Conservation (phyloP, 2,113 vertebrate genomes). For the Hypanus sabinus region DNA sequence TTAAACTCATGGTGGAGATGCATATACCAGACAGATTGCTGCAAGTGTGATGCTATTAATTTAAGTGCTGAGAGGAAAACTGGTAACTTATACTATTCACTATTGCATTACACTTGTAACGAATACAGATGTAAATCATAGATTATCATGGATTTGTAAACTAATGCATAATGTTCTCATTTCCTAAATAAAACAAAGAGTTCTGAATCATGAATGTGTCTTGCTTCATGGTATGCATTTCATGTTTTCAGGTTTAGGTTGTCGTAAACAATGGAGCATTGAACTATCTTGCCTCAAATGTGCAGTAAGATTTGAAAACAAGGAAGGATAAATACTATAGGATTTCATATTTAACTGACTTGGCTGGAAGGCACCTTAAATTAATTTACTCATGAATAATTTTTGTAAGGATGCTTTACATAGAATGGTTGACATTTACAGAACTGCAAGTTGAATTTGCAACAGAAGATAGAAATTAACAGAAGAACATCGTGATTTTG, state of each 20-base stretch:
- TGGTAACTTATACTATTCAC: background rate
- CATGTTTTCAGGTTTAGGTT: background rate
- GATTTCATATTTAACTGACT: background rate
- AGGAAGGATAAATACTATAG: background rate
- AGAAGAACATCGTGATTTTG: background rate
- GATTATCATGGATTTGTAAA: background rate
- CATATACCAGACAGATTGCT: background rate
- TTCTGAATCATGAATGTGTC: background rate
- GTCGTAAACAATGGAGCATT: background rate
- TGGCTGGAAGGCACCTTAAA: background rate
- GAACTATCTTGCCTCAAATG: background rate
- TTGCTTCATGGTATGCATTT: background rate
- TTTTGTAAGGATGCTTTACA: background rate
- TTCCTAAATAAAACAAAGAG: background rate
- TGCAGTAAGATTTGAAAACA: background rate
- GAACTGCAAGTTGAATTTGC: background rate
- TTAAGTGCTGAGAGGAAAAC: background rate
- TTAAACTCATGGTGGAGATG: background rate
- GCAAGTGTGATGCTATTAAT: background rate
- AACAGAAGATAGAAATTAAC: background rate
- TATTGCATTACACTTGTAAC: background rate
- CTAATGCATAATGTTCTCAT: background rate
- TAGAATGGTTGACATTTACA: background rate
- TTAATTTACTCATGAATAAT: background rate
- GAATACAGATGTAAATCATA: background rate